Percentiles rank a stretch among this genome's conserved stretches.
phyloP scores from a whole-genome alignment of 2,888 invertebrate genomes.

The Melanchra persicariae region DNA sequence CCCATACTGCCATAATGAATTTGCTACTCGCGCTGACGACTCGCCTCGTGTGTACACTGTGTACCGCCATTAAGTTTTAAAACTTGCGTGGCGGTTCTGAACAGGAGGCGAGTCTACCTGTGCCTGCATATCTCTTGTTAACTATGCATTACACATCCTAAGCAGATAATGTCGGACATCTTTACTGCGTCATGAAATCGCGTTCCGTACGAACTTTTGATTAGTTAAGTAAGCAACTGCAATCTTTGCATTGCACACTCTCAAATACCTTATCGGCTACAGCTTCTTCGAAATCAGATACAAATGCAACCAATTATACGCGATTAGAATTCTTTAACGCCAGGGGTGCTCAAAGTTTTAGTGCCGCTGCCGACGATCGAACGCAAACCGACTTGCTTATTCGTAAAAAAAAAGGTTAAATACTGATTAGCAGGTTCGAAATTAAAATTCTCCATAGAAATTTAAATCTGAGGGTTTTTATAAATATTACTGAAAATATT shows the following conservation, averaged over 20 bases:
- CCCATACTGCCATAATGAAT: no score
- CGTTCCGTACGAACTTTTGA: constrained; percentile 14
- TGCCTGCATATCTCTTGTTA: background rate
- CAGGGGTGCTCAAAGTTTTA: background rate
- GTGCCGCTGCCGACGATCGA: background rate
- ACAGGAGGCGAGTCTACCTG: no score
- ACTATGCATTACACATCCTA: background rate
- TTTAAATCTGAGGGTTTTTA: no score
- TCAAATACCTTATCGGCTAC: constrained; percentile 42
- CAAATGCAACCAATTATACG: constrained; percentile 47
- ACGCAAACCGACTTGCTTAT: no score
- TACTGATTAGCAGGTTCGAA: no score
- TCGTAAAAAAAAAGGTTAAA: no score
- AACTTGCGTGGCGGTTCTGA: no score
- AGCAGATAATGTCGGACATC: background rate
- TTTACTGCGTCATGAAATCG: constrained; percentile 7
- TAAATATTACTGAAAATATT: no score
- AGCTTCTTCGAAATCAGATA: constrained; percentile 45
- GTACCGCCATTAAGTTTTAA: no score
- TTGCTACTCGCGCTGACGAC: no score
- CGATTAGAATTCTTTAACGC: constrained; percentile 43
- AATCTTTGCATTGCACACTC: constrained; percentile 36
- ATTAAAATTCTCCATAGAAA: no score
- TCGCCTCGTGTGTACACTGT: no score
- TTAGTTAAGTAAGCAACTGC: constrained; percentile 6